Evolutionary conservation across 2,797 vertebrate genomes (phyloP), one percentile per base, ranked within the genome.

Genomic region (Otolemur crassicaudatus): DNA sequence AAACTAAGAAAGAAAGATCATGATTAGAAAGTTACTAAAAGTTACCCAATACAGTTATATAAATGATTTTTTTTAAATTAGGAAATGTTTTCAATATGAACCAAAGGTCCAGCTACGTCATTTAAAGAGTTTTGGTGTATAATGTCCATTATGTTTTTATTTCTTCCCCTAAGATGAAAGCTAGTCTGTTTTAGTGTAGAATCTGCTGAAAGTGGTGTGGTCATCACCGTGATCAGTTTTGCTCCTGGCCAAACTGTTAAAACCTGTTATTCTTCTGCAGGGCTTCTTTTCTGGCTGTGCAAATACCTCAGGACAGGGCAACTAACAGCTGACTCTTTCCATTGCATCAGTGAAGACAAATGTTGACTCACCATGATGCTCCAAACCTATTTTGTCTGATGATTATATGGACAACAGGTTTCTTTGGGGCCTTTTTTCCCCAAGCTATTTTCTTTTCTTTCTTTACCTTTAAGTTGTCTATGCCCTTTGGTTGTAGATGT

Each of bases 121-220:
- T 60, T 46, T 46, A 88, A 69, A 77, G 29, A 34, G 17, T 53
- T 91, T 83, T 34, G 70, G 46, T 53, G 34, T 31, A 34, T 27
- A 29, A 37, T 56, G 40, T 85, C 87, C 49, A 46, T 29, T 75
- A 8, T 73, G 23, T 92, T 91, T 92, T 84, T 69, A 25, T 60
- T 91, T 67, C 61, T 84, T 27, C 72, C 90, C 58, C 22, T 29
- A 49, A 58, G 46, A 95, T 58, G 79, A 94, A 91, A 96, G 34
- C 17, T 67, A 73, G 61, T 37, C 14, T 58, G 22, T 67, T 61
- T 73, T 20, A n/a, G 20, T 16, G 14, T 3, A 46, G 34, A 61
- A 87, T 34, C 63, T 70, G 46, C 90, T 65, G 37, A 43, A 96
- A 91, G 53, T 22, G 19, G 67, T 76, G 63, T 49, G 17, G 34